These are phyloP conservation scores for Burhinus bistriatus DNA, from an alignment of 2,113 vertebrate genomes.

Conservation along the genomic window DNA sequence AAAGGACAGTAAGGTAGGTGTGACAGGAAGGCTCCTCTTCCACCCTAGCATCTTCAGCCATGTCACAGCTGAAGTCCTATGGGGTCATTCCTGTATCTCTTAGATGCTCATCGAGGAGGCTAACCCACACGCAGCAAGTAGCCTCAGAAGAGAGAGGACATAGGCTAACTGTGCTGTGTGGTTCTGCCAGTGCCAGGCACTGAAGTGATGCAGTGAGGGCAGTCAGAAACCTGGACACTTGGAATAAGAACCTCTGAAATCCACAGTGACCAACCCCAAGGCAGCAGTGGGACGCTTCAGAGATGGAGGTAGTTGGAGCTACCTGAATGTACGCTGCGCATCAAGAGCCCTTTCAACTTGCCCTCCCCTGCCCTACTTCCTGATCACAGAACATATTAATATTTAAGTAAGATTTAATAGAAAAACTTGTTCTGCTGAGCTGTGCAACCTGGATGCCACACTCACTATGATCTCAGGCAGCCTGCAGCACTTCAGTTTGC, in stretches of 20 bases:
- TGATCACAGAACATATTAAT: background rate
- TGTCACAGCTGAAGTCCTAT: background rate
- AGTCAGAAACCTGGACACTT: background rate
- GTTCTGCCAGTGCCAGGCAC: background rate
- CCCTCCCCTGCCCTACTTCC: background rate
- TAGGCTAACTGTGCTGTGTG: background rate
- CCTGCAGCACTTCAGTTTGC: background rate
- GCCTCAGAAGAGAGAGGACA: background rate
- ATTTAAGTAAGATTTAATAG: background rate
- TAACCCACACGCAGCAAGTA: background rate
- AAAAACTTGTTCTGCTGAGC: background rate
- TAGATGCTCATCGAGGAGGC: background rate
- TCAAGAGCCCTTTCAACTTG: background rate
- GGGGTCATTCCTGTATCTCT: background rate
- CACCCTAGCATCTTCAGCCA: background rate
- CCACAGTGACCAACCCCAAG: background rate
- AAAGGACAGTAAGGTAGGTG: background rate
- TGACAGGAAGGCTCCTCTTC: background rate
- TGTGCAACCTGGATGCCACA: background rate
- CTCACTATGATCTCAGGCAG: background rate
- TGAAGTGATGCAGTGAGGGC: background rate
- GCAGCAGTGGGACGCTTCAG: background rate
- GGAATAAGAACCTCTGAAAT: background rate
- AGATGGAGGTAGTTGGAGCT: background rate
- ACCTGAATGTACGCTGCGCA: background rate